A percentile compares a stretch with the other conserved stretches of the same genome.
phyloP scores from a whole-genome alignment of 2,797 vertebrate species.

The Acanthurus tractus region DNA sequence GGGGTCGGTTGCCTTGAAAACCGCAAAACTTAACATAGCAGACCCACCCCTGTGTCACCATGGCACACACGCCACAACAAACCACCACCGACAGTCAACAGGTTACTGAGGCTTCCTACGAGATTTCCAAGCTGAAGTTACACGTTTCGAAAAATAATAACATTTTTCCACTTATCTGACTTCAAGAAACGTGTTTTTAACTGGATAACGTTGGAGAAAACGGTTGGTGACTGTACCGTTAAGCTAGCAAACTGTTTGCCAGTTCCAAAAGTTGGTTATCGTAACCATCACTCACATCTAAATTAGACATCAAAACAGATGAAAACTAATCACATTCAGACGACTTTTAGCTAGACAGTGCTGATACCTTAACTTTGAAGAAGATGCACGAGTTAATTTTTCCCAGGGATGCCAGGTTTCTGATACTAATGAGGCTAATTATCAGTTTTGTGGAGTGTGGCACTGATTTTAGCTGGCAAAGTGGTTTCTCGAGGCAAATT shows the following conservation, averaged over 20 bases:
- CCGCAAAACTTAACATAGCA: constrained; percentile 62
- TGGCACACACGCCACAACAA: constrained; percentile 67
- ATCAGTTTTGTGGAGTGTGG: constrained; percentile 10
- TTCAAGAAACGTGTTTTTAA: not conserved
- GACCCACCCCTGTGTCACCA: constrained; percentile 71
- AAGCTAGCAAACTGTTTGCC: constrained; percentile 24
- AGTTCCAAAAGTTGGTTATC: constrained; percentile 36
- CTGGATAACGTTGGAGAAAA: not conserved
- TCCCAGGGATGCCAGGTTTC: not conserved
- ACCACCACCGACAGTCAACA: constrained; percentile 5
- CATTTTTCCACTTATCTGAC: accelerated
- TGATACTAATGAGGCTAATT: constrained; percentile 47
- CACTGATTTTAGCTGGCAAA: constrained; percentile 60
- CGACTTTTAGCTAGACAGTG: not conserved
- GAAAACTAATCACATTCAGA: accelerated
- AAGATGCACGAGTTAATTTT: not conserved
- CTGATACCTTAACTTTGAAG: not conserved
- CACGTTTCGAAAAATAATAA: not conserved
- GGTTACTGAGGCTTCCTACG: not conserved
- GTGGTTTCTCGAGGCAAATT: not conserved
- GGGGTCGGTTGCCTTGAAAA: constrained; percentile 78
- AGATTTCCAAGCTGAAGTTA: not conserved
- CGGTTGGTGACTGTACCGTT: not conserved
- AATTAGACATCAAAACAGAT: not conserved
- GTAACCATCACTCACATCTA: not conserved